Evolutionary conservation across 1,140 invertebrate genomes (phyloP), one percentile per base, ranked within the genome.

Genomic region (Zaprionus gabonicus): DNA sequence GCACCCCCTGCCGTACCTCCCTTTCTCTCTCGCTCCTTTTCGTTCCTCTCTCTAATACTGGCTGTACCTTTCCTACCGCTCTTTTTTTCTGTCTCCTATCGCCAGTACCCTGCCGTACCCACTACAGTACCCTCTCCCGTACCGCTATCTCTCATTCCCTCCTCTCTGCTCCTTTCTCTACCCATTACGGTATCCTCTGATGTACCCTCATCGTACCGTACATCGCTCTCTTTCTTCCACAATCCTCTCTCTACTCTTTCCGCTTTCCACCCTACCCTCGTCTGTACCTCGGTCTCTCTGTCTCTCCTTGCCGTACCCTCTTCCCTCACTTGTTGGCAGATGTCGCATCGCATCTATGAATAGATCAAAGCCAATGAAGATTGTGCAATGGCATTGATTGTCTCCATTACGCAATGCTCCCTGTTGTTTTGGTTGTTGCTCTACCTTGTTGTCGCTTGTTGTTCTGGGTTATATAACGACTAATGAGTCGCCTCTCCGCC

Each of bases 381-480:
- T 87, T 87, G 78, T 88, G 81, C 86, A 90, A 84, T 73, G 44
- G 34, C 60, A 65, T 55, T 17, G 20, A 53, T 53, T 23, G 64
- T 17, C 36, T 34, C 28, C 31, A 67, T 87, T 87, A 81, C 69
- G 83, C 84, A 87, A 87, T 55, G 31, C 53, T 15, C 56, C 36
- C n/a, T 46, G 27, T 64, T 5, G 10, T 49, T 49, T n/a, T 66
- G 28, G 23, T 4, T 56, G n/a, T 66, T 71, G 28, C 31, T 51
- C 23, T 55, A 57, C 25, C 44, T 56, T 46, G 9, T 49, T 46
- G 51, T 41, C 17, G n/a, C 63, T 66, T 56, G 34, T 41, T 68
- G 63, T 51, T 51, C 64, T 28, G 20, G 20, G n/a, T 79, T 78
- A 78, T 67, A 57, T 72, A 78, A 80, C 38, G 20, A n/a, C 15